Conservation (phyloP, 2,797 vertebrate species). For the Dendrocincla fuliginosa region DNA sequence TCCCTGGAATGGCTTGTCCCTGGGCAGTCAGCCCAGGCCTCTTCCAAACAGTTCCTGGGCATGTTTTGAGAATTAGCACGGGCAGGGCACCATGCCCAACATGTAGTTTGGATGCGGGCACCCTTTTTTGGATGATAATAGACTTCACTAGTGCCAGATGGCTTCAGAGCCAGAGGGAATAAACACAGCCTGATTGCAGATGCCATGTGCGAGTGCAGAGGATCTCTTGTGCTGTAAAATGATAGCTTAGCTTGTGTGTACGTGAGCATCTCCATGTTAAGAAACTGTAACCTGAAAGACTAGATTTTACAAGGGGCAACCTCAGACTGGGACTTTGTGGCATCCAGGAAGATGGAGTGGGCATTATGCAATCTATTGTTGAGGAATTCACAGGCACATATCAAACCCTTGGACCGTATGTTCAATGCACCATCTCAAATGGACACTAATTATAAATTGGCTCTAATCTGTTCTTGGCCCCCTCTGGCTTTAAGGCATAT, state of each 20-base stretch:
- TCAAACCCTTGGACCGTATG: background rate
- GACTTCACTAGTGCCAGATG: conserved; percentile 35
- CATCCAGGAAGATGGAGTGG: background rate
- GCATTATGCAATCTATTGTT: background rate
- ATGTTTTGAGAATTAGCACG: conserved; percentile 39
- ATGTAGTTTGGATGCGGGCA: conserved; percentile 32
- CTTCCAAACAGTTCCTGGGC: conserved; percentile 36
- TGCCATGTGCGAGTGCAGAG: background rate
- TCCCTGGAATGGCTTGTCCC: conserved; percentile 23
- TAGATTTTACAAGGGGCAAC: background rate
- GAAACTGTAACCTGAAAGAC: conserved; percentile 1
- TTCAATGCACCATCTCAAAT: background rate
- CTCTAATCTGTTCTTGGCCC: background rate
- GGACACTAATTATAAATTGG: background rate
- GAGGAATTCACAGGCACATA: background rate
- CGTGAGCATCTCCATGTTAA: background rate
- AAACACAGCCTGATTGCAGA: conserved; percentile 8
- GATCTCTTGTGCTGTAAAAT: background rate
- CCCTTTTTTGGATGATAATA: conserved; percentile 63
- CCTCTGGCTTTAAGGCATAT: background rate
- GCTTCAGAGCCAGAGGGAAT: conserved; percentile 3
- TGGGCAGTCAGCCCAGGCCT: conserved; percentile 1
- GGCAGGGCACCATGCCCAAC: conserved; percentile 45
- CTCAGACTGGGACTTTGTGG: background rate
- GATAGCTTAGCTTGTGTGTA: background rate